Percentiles rank a stretch among this genome's conserved stretches.
Conservation (phyloP, 2,113 vertebrate genomes). For the Microtus ochrogaster region DNA sequence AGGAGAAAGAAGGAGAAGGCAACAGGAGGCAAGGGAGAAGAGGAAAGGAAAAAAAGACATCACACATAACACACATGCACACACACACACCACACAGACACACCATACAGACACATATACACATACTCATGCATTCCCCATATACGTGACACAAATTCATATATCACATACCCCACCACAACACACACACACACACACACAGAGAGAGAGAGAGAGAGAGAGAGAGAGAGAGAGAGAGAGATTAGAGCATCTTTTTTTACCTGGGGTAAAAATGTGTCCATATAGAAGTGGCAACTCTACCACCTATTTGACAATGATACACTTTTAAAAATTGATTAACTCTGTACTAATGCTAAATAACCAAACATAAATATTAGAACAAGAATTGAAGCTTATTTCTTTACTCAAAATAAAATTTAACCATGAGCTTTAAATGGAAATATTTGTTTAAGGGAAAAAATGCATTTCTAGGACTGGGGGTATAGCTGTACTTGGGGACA, state of each 20-base stretch:
- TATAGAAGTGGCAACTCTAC: background rate
- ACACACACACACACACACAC: background rate
- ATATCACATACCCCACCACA: too few species aligned
- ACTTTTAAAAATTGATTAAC: background rate
- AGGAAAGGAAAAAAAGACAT: too few species aligned
- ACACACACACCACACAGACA: too few species aligned
- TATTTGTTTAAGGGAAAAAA: background rate
- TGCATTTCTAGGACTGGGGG: background rate
- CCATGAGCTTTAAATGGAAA: background rate
- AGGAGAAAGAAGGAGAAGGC: background rate
- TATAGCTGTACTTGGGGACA: too few species aligned
- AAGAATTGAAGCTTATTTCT: background rate
- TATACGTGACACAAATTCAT: too few species aligned
- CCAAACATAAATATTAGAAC: background rate
- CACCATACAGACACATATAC: too few species aligned
- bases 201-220: too few species aligned
- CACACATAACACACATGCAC: too few species aligned
- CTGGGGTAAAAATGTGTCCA: background rate
- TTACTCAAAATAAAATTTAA: background rate
- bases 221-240: too few species aligned
- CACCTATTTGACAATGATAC: background rate
- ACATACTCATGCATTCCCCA: too few species aligned
- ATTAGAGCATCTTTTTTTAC: background rate
- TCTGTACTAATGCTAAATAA: background rate
- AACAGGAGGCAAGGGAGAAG: too few species aligned